phyloP scores from a whole-genome alignment of 2,113 vertebrate species.

The Columbina picui region DNA sequence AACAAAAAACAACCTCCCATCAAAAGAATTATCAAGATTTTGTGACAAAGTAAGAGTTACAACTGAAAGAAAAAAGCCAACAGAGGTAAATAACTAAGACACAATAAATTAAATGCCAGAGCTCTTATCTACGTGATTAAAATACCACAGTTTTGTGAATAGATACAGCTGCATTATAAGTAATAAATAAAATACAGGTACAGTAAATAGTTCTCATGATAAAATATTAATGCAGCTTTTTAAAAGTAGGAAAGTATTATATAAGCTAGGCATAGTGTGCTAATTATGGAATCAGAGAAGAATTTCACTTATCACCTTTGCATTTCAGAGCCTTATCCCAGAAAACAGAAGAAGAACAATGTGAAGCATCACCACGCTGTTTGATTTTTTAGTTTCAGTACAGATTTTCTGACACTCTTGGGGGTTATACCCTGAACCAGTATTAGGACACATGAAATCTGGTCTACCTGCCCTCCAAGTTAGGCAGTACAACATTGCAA shows the following conservation, averaged over 20 bases:
- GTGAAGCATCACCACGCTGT: background rate
- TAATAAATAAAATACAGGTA: background rate
- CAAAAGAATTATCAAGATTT: background rate
- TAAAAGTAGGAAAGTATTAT: background rate
- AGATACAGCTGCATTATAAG: background rate
- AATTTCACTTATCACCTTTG: background rate
- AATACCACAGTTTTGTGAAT: background rate
- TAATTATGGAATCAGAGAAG: background rate
- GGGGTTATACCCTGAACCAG: background rate
- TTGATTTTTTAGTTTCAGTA: background rate
- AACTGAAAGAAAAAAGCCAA: background rate
- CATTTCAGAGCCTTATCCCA: background rate
- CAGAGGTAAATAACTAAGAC: background rate
- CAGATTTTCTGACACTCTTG: background rate
- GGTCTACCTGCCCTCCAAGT: background rate
- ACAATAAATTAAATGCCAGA: background rate
- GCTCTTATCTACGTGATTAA: background rate
- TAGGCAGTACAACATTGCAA: background rate
- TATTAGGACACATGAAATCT: background rate
- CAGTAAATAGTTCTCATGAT: background rate
- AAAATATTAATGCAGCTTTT: background rate
- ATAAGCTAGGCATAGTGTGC: background rate
- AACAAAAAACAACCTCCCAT: background rate
- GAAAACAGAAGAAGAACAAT: background rate
- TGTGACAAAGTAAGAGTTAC: background rate